phyloP scores from a whole-genome alignment of 2,113 vertebrate genomes.

The Sitta europaea region DNA sequence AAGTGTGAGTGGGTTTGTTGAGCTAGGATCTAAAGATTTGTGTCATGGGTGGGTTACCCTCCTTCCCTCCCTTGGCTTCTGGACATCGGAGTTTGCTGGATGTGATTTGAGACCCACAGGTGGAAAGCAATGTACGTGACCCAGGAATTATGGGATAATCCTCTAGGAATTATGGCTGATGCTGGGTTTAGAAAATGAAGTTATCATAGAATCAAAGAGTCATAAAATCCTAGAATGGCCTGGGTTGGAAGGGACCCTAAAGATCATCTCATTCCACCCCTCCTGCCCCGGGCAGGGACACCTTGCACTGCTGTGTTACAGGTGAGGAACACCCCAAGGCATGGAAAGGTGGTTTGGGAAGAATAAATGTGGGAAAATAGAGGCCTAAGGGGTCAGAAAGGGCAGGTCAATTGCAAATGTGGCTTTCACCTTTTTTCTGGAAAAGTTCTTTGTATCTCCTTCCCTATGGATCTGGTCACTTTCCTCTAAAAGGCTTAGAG shows the following conservation, averaged over 20 bases:
- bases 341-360: background rate
- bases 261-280: background rate
- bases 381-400: background rate
- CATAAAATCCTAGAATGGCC: background rate
- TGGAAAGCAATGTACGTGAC: background rate
- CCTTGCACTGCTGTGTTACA: background rate
- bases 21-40: background rate
- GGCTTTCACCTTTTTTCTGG: background rate
- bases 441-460: background rate
- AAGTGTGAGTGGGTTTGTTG: background rate
- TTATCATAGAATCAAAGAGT: background rate
- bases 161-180: background rate
- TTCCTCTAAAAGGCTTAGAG: background rate
- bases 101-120: background rate
- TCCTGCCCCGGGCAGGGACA: background rate
- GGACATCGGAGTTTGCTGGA: background rate
- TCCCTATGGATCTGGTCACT: accelerated
- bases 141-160: background rate
- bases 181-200: background rate
- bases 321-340: background rate
- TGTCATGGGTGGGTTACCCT: accelerated
- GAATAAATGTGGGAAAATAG: background rate
- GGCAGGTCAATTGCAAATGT: background rate
- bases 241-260: background rate
- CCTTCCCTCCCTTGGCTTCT: background rate